Base-by-base conservation (phyloP, 2,888 invertebrate genomes). In the Bhutanitis thaidina region DNA sequence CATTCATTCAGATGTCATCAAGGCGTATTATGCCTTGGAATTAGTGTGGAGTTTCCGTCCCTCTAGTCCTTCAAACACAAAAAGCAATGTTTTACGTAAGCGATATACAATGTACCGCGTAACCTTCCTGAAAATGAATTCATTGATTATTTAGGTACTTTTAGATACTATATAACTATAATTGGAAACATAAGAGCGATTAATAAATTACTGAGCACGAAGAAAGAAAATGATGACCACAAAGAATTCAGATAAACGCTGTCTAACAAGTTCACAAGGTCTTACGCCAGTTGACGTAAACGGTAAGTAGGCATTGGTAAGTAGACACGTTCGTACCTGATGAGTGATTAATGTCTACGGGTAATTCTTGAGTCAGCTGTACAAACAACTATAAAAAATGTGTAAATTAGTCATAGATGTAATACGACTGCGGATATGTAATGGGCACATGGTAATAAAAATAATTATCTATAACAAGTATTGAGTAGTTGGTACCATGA, bases 1-100 rank as follows among this genome's bases (percentile, higher is more conserved):
- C 69, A 69, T 71, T 68, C 67, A 72, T 71, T 74, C 64, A 64
- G 62, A 71, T 69, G 60, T 65, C 71, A 75, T 74, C 67, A 70
- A 65, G 66, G 64, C 58, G 57, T 60, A 71, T 72, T 74, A 72
- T 72, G 56, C 58, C 61, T 58, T 56, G 57, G 60, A 56, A 64
- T 64, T 65, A 53, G 59, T 62, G 61, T 64, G 61, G 60, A 60
- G 56, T 51, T 52, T 54, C 51, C 56, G 62, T 57, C 57, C 62
- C 61, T 61, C 39, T 16, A 16, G 13, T 38, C 30, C 25, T 27
- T 44, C 25, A 32, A 49, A 43, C 27, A 37, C 10, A 32, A 39
- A 49, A 49, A 59, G 53, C 53, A 60, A 64, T 60, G 52, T 59
- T 61, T 56, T 52, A 49, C 47, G 48, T 57, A 30, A 43, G 40